These are phyloP conservation scores for Orthosia incerta DNA, from an alignment of 2,888 invertebrate species.

Conservation along the genomic window DNA sequence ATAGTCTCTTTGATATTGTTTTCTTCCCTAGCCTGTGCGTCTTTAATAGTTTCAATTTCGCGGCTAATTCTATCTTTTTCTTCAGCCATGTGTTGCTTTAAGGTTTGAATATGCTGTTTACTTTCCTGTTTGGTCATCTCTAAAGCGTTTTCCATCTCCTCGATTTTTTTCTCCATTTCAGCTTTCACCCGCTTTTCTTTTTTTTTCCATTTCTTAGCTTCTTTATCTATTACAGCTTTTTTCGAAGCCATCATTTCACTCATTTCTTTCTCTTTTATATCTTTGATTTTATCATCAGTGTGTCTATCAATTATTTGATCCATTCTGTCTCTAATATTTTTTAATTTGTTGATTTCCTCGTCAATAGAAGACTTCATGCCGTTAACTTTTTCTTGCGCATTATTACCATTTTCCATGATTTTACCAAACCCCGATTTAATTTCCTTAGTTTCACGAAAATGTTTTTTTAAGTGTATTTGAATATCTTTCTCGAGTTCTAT, in stretches of 20 bases:
- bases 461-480: no score
- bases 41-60: constrained; percentile 25
- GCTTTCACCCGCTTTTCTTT: constrained; percentile 1
- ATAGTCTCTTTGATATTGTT: not conserved
- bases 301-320: no score
- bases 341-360: no score
- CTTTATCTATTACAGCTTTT: not conserved
- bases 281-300: no score
- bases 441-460: no score
- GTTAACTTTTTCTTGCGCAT: no score
- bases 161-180: not conserved
- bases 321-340: no score
- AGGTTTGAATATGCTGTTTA: constrained; percentile 7
- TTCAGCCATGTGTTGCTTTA: not conserved
- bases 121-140: constrained; percentile 1
- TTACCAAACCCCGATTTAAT: no score
- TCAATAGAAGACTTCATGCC: no score
- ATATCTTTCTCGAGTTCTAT: no score
- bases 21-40: not conserved
- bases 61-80: constrained; percentile 5
- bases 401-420: no score
- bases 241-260: not conserved
- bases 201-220: constrained; percentile 15
- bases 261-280: no score
- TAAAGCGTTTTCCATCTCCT: not conserved